Conservation (phyloP, 2,113 vertebrate species). For the Grus americana region DNA sequence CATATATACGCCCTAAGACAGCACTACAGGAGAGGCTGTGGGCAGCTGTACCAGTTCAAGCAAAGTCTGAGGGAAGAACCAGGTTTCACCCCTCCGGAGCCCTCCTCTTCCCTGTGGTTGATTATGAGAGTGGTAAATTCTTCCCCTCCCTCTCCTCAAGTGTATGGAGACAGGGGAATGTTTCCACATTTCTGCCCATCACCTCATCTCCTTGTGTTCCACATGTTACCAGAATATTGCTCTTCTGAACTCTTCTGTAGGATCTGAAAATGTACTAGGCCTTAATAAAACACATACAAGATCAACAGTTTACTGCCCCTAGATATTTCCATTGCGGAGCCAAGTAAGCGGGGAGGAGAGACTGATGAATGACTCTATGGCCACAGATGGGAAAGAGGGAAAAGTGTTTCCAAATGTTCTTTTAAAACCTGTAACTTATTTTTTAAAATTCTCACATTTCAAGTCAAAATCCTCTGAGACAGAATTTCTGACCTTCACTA, state of each 20-base stretch:
- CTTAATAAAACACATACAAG: conserved; percentile 7
- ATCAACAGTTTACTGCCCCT: neutral
- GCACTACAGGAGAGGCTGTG: neutral
- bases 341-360: neutral
- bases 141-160: neutral
- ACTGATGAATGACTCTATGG: neutral
- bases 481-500: neutral
- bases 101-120: neutral
- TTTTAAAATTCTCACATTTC: conserved; percentile 20
- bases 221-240: neutral
- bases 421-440: neutral
- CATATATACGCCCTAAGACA: neutral
- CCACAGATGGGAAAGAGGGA: neutral
- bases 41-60: neutral
- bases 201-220: neutral
- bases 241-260: neutral
- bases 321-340: neutral
- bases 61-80: neutral
- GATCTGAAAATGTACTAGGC: neutral
- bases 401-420: conserved; percentile 51
- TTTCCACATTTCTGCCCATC: neutral
- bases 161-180: neutral
- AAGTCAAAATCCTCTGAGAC: conserved; percentile 3
- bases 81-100: neutral
- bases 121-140: neutral